Percentiles rank a stretch among this genome's conserved stretches.
phyloP scores from a whole-genome alignment of 2,888 invertebrate species.

The Antheraea assamensis region DNA sequence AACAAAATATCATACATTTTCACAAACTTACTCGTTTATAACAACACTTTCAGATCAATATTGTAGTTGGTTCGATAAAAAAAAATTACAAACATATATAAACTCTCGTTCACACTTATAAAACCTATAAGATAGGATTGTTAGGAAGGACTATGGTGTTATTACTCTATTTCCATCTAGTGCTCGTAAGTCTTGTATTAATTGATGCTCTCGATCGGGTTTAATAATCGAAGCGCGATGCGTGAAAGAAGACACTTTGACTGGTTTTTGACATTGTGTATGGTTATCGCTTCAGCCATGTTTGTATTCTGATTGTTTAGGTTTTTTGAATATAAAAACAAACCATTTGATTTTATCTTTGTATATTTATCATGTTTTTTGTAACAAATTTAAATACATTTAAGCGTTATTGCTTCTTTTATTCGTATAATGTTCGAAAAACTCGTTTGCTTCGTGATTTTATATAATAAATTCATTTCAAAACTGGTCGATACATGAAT shows the following conservation, averaged over 20 bases:
- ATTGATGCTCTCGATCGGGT: not conserved
- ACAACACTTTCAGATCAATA: no score
- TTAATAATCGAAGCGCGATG: not conserved
- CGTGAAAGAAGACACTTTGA: not conserved
- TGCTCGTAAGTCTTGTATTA: no score
- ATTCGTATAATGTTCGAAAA: not conserved
- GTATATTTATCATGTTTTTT: not conserved
- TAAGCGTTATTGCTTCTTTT: slow-evolving; percentile 2
- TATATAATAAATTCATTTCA: not conserved
- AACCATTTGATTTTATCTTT: not conserved
- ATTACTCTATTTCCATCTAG: no score
- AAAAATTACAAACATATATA: no score
- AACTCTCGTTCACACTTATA: no score
- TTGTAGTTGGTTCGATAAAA: no score
- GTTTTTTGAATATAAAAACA: not conserved
- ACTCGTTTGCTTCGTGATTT: not conserved
- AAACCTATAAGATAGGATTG: no score
- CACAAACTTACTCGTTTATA: no score
- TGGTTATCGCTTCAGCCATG: not conserved
- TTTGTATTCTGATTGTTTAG: no score
- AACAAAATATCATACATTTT: no score
- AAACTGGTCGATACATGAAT: slow-evolving; percentile 8
- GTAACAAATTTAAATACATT: not conserved
- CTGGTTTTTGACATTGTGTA: not conserved
- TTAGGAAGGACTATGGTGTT: no score